Evolutionary conservation across 2,113 vertebrate species (phyloP), one percentile per base, ranked within the genome.

Genomic region (Thoracochromis brauschi): DNA sequence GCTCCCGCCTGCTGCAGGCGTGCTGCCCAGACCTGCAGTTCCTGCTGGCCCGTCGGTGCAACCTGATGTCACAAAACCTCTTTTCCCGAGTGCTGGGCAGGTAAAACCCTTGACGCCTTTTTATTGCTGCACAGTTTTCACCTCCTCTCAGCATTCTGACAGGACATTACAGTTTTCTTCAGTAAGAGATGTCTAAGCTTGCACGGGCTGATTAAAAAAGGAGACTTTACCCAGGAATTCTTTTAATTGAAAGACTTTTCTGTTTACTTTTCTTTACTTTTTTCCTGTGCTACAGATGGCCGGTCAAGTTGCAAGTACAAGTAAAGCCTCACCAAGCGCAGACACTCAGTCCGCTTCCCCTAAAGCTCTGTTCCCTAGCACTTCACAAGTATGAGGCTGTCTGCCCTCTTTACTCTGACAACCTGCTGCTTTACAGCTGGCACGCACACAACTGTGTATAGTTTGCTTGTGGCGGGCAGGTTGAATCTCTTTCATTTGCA

Each of bases 61-160:
- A 51, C 95, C 97, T 83, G 96, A 97, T 10, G 95, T 98, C 85
- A 96, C 97, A 63, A 99, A 99, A 86, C 98, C 98, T 85, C 97
- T 99, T 84, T 99, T 99, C 93, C 98, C 98, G 29, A 98, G 98
- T 29, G 97, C 97, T 0, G 98, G 97, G 90, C 98, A 99, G 97
- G 98, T 99, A 97, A 96, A 96, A 96, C 14, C 89, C 86, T 78
- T 5, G 24, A 68, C 3, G 7, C 42, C 14, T 9, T 57, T 68
- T 29, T 54, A 49, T 7, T 0, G 8, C 51, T 51, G 42, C 8
- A 21, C 31, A 49, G 4, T 65, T 55, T 35, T 73, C 21, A 14
- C 19, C 38, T 86, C 7, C 21, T 81, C 16, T n/a, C 63, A 21
- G 16, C 10, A 40, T 35, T 40, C 55, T 33, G 10, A 55, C 38